Evolutionary conservation across 1,140 invertebrate species (phyloP).

Genomic region (Pseudomyrmex flavicornis): DNA sequence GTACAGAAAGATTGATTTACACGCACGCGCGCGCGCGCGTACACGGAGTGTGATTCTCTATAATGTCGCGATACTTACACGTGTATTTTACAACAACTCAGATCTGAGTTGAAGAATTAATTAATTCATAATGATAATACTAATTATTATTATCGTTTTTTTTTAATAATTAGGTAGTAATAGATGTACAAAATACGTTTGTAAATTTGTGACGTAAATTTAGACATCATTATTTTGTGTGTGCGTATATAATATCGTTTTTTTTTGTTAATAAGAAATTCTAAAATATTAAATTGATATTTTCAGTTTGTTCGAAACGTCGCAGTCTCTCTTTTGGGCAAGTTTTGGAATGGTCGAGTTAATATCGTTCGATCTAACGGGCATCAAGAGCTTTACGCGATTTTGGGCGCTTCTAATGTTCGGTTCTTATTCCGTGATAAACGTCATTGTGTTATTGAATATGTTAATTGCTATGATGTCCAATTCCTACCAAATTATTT

Average conservation of each 20-base stretch:
- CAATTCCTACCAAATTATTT: constrained; percentile 97
- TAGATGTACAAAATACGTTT: too few species aligned
- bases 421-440: constrained; percentile 95
- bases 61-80: too few species aligned
- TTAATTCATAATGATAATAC: too few species aligned
- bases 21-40: too few species aligned
- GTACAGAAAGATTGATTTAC: constrained; percentile 82
- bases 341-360: constrained; percentile 96
- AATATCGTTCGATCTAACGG: constrained; percentile 93
- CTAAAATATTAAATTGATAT: constrained; percentile 41
- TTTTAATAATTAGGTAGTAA: too few species aligned
- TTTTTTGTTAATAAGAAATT: neutral
- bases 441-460: constrained; percentile 96
- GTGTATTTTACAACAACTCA: too few species aligned
- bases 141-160: too few species aligned
- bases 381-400: constrained; percentile 94
- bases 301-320: constrained; percentile 95
- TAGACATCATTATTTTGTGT: too few species aligned
- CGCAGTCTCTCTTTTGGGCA: constrained; percentile 97
- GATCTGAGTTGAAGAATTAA: too few species aligned
- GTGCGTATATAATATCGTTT: neutral
- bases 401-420: constrained; percentile 96
- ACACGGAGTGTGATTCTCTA: too few species aligned
- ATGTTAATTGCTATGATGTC: constrained; percentile 99
- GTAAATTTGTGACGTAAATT: too few species aligned